A percentile compares a stretch with the other conserved stretches of the same genome.
phyloP scores from a whole-genome alignment of 2,888 invertebrate species.

The Rhagonycha lutea region DNA sequence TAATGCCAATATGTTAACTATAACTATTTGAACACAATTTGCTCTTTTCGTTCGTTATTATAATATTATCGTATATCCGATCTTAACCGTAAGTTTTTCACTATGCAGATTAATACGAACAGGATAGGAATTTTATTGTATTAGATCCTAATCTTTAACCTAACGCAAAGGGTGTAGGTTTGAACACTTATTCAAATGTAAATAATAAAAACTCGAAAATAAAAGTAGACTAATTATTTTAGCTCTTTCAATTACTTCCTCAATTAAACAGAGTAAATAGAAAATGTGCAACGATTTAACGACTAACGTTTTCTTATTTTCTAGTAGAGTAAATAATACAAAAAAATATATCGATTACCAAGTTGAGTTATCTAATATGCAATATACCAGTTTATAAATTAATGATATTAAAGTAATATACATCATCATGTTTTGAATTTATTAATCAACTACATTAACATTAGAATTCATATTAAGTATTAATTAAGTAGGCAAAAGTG shows the following conservation, averaged over 20 bases:
- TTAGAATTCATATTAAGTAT: background rate
- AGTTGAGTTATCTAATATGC: background rate
- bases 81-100: constrained; percentile 9
- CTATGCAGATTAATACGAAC: constrained; percentile 28
- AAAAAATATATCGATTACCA: background rate
- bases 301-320: background rate
- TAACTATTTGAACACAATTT: constrained; percentile 3
- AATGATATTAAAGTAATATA: background rate
- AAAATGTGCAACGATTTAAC: background rate
- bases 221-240: background rate
- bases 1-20: background rate
- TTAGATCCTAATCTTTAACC: constrained; percentile 21
- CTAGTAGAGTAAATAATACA: background rate
- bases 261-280: background rate
- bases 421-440: background rate
- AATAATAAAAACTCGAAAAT: background rate
- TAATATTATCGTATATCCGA: constrained; percentile 24
- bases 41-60: constrained; percentile 1
- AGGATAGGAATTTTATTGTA: constrained; percentile 26
- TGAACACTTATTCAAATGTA: background rate
- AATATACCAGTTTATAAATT: background rate
- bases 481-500: background rate
- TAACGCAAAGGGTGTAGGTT: background rate
- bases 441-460: background rate
- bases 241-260: background rate